Conservation (phyloP, 2,888 invertebrate genomes). For the Eupithecia centaureata region DNA sequence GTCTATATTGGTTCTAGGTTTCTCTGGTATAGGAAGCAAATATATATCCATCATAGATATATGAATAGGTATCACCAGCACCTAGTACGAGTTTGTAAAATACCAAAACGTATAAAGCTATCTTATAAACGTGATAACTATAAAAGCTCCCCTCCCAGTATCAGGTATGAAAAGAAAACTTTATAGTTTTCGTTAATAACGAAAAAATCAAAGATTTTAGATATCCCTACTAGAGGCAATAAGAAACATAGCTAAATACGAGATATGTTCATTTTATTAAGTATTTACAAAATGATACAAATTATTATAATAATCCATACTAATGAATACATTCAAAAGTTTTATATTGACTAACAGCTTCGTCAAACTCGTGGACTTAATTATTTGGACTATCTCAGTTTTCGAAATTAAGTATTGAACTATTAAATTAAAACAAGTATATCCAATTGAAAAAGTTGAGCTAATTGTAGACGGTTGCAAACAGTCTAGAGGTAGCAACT, state of each 20-base stretch:
- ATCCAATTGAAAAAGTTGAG: no score
- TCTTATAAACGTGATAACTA: no score
- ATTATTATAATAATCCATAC: no score
- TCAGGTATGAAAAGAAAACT: background rate
- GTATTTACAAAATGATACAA: no score
- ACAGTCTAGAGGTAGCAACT: no score
- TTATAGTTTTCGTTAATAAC: background rate
- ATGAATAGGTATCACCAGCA: background rate
- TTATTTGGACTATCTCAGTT: background rate
- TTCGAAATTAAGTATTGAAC: background rate
- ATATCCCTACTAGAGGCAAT: background rate
- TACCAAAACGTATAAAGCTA: background rate
- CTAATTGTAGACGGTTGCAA: no score
- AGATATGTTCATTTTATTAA: background rate
- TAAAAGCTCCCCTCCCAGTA: no score
- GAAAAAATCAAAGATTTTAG: background rate
- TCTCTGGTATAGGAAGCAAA: background rate
- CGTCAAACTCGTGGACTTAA: background rate
- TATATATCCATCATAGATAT: background rate
- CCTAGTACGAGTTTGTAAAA: background rate
- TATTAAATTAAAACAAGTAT: no score
- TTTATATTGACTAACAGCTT: background rate
- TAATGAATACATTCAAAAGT: no score
- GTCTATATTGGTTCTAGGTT: background rate
- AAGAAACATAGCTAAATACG: background rate